phyloP scores from a whole-genome alignment of 37 sponge, comb jelly and placozoan genomes.

The Beroe forskalii region DNA sequence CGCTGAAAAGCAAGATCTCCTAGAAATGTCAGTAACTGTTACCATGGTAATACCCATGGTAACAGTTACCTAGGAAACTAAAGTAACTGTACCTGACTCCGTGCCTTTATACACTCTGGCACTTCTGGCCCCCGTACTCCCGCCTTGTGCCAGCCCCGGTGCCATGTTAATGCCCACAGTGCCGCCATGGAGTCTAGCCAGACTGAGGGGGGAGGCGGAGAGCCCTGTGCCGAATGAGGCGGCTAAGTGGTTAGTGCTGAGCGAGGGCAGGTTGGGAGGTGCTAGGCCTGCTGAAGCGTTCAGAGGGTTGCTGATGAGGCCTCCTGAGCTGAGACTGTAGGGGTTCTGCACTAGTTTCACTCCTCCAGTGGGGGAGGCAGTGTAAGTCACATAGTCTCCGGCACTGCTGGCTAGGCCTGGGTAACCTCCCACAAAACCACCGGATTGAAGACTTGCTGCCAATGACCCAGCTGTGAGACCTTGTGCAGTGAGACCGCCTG shows the following conservation, averaged over 20 bases:
- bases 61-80: too few relatives aligned
- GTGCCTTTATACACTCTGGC: slow-evolving; percentile 27
- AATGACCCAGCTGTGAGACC: not conserved
- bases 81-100: slow-evolving; percentile 23
- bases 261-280: too few relatives aligned
- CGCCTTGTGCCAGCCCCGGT: slow-evolving; percentile 3
- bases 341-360: slow-evolving; percentile 41
- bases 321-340: not conserved
- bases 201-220: not conserved
- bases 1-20: slow-evolving; percentile 48
- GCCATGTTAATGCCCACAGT: not conserved
- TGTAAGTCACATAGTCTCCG: slow-evolving; percentile 30
- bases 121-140: not conserved
- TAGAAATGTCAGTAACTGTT: too few relatives aligned
- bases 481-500: not conserved
- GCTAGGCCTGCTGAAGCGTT: not conserved
- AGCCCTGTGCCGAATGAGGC: not conserved
- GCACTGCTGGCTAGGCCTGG: not conserved
- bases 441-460: not conserved
- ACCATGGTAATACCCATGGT: too few relatives aligned
- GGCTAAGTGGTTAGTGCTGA: too few relatives aligned
- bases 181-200: slow-evolving; percentile 31
- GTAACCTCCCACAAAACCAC: not conserved
- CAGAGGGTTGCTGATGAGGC: slow-evolving; percentile 49
- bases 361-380: not conserved